Percentiles rank a stretch among this genome's conserved stretches.
phyloP scores from a whole-genome alignment of 2,113 vertebrate species.

The Pholis gunnellus region DNA sequence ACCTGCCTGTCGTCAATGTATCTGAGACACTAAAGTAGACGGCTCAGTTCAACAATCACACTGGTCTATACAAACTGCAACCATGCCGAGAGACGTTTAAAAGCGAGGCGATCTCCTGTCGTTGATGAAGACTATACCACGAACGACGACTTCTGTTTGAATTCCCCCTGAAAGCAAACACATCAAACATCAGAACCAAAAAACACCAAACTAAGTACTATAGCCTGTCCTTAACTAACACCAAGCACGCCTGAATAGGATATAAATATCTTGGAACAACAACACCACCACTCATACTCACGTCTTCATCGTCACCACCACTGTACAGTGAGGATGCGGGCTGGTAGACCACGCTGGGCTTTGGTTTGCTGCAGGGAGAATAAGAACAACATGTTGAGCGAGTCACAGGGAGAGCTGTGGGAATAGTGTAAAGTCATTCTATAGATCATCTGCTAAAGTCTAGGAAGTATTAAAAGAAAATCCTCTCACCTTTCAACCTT shows the following conservation, averaged over 20 bases:
- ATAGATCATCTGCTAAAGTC: not conserved
- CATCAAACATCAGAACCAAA: constrained; percentile 11
- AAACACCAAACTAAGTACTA: not conserved
- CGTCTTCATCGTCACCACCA: constrained; percentile 75
- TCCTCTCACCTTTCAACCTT: constrained; percentile 76
- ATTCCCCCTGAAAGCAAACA: constrained; percentile 77
- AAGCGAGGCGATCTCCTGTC: not conserved
- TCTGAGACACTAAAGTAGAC: not conserved
- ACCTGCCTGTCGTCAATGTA: not conserved
- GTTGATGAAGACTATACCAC: constrained; percentile 76
- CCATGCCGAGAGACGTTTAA: not conserved
- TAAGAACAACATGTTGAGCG: constrained; percentile 2
- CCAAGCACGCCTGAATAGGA: not conserved
- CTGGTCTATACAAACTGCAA: constrained; percentile 30
- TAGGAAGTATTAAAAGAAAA: not conserved
- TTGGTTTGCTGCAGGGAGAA: constrained; percentile 67
- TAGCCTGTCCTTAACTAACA: not conserved
- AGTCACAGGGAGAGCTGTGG: not conserved
- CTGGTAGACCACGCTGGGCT: constrained; percentile 74
- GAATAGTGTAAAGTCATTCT: not conserved
- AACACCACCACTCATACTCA: constrained; percentile 62
- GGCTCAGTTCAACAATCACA: constrained; percentile 11
- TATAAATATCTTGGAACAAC: not conserved
- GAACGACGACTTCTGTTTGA: constrained; percentile 86
- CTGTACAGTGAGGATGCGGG: constrained; percentile 52